These are phyloP conservation scores for Psittacula derbiana DNA, from an alignment of 2,797 vertebrate species.

Conservation along the genomic window DNA sequence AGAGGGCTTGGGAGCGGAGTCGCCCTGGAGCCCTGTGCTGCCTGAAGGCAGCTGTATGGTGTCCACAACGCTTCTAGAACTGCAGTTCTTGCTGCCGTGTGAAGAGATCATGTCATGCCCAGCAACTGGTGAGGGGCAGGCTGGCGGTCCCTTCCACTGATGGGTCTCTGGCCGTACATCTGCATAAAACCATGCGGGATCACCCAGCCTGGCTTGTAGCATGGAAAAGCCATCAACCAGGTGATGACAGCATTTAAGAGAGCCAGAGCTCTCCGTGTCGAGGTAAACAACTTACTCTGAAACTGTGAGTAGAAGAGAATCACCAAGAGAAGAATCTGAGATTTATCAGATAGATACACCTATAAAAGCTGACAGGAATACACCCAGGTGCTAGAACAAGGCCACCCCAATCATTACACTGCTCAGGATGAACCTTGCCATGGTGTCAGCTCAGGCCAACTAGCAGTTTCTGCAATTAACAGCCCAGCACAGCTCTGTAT, in stretches of 20 bases:
- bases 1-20: rapidly evolving
- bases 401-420: not conserved
- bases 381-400: rapidly evolving
- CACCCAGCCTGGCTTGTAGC: too few relatives aligned
- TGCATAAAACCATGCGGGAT: rapidly evolving
- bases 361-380: not conserved
- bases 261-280: too few relatives aligned
- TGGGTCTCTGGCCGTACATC: rapidly evolving
- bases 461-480: not conserved
- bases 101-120: rapidly evolving
- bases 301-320: not conserved
- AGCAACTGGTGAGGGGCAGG: rapidly evolving
- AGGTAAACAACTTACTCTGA: not conserved
- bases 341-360: not conserved
- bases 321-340: not conserved
- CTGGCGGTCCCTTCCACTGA: not conserved
- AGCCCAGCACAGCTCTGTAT: rapidly evolving
- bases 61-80: not conserved
- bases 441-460: not conserved
- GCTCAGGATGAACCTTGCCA: not conserved
- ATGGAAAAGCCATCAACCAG: not conserved
- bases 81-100: rapidly evolving
- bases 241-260: not conserved
- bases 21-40: rapidly evolving
- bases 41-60: rapidly evolving